A percentile compares a stretch with the other conserved stretches of the same genome.
phyloP scores from a whole-genome alignment of 2,888 invertebrate species.

The Heteropelma amictum region DNA sequence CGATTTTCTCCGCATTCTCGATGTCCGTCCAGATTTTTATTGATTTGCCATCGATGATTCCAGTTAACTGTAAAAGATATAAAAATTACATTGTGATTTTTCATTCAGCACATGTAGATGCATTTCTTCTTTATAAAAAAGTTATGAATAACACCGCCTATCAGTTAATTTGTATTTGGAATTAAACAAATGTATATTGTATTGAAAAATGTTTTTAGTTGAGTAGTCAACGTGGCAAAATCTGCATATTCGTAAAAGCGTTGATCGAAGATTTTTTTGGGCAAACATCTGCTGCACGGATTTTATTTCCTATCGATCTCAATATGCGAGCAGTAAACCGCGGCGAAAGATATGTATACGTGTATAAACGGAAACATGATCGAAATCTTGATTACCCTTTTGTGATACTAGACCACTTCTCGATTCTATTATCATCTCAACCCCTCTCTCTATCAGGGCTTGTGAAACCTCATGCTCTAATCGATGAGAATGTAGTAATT shows the following conservation, averaged over 20 bases:
- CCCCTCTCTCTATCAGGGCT: not conserved
- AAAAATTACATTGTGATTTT: no score
- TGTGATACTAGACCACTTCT: conserved; percentile 30
- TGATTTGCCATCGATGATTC: not conserved
- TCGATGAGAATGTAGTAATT: conserved; percentile 27
- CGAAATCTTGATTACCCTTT: conserved; percentile 48
- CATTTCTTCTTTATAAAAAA: no score
- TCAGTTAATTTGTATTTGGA: no score
- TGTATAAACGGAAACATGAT: conserved; percentile 40
- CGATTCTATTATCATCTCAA: conserved; percentile 42
- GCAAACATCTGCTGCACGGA: no score
- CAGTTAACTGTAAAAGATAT: no score
- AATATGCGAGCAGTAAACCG: not conserved
- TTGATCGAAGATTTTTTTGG: no score
- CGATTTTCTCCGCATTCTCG: conserved; percentile 40
- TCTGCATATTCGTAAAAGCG: no score
- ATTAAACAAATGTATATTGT: no score
- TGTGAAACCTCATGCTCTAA: not conserved
- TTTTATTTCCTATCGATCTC: conserved; percentile 4
- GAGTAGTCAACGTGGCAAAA: no score
- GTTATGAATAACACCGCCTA: no score
- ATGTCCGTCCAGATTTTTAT: not conserved
- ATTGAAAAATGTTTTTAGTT: no score
- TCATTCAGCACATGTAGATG: no score
- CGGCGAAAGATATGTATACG: not conserved